Conservation (phyloP, 2,888 invertebrate genomes). For the Parnassius mnemosyne region DNA sequence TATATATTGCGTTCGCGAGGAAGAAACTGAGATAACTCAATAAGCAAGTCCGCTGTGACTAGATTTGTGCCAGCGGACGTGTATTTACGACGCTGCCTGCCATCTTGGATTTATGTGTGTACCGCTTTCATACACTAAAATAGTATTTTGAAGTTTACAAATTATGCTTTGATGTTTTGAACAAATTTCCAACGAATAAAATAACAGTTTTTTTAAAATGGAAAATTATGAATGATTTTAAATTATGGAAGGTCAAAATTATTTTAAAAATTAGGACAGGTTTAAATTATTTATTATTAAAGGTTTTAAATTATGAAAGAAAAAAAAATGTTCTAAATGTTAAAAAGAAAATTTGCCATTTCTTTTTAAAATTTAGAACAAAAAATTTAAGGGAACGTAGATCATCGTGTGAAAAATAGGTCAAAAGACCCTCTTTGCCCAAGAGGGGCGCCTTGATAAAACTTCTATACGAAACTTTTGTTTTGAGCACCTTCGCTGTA, state of each 20-base stretch:
- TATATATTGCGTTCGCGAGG: conserved; percentile 25
- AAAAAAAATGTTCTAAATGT: too few relatives aligned
- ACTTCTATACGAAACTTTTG: conserved; percentile 71
- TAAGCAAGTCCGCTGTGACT: conserved; percentile 38
- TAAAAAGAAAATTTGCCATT: too few relatives aligned
- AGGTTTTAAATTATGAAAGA: too few relatives aligned
- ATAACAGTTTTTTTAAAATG: too few relatives aligned
- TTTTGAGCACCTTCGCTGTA: conserved; percentile 69
- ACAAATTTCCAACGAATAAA: background rate
- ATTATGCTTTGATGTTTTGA: conserved; percentile 14
- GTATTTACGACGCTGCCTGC: conserved; percentile 42
- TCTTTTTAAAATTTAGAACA: background rate
- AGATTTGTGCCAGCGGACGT: conserved; percentile 34
- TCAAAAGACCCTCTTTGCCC: conserved; percentile 63
- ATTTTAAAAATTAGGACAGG: too few relatives aligned
- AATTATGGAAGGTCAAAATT: too few relatives aligned
- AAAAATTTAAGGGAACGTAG: conserved; percentile 35
- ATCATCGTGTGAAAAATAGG: conserved; percentile 73
- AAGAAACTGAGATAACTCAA: conserved; percentile 49
- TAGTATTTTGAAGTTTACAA: conserved; percentile 19
- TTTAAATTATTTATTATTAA: too few relatives aligned
- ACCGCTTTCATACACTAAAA: conserved; percentile 22
- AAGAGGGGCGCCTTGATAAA: conserved; percentile 68
- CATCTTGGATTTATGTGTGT: conserved; percentile 40
- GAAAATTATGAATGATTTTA: too few relatives aligned